Percentiles rank a stretch among this genome's conserved stretches.
Conservation (phyloP, 2,797 vertebrate genomes). For the Pygocentrus nattereri region DNA sequence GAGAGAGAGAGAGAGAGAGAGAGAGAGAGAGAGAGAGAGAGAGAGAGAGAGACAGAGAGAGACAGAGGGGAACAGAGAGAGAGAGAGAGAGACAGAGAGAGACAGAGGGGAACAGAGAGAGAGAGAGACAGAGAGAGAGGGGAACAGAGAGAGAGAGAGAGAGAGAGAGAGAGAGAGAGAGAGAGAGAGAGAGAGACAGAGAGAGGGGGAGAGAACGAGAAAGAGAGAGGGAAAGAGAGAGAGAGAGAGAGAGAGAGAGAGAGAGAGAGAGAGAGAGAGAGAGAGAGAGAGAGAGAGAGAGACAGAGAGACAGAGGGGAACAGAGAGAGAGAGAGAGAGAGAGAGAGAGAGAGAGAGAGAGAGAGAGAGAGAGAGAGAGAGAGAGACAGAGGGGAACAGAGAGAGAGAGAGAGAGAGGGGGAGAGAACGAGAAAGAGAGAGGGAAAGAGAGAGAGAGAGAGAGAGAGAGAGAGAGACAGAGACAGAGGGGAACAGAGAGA, state of each 20-base stretch:
- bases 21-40: background rate
- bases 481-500: too few relatives aligned
- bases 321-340: background rate
- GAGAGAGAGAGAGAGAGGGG: background rate
- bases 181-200: background rate
- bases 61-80: too few relatives aligned
- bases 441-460: constrained; percentile 36
- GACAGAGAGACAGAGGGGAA: constrained; percentile 11
- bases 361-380: constrained; percentile 28
- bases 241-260: constrained; percentile 8
- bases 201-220: too few relatives aligned
- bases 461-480: background rate
- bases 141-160: constrained; percentile 42
- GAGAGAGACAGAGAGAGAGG: background rate
- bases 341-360: background rate
- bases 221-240: too few relatives aligned
- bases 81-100: background rate
- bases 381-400: too few relatives aligned
- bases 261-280: background rate
- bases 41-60: background rate
- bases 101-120: too few relatives aligned
- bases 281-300: constrained; percentile 11
- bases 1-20: background rate
- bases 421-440: too few relatives aligned
- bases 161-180: background rate